Conservation (phyloP, 1,140 invertebrate genomes). For the Meloidogyne exigua region DNA sequence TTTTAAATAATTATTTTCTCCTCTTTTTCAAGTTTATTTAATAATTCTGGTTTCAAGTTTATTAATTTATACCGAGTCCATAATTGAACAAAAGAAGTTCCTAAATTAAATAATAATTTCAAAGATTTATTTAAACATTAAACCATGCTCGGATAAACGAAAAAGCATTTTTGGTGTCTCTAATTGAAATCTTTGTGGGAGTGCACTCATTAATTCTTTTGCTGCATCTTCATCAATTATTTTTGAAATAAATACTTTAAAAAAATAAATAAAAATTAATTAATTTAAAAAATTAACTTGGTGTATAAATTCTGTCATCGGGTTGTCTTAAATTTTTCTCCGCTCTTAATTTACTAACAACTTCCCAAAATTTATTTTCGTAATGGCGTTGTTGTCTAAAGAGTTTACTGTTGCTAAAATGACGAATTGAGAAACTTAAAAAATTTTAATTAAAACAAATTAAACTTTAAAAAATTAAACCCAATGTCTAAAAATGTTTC, state of each 20-base stretch:
- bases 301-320: constrained; percentile 52
- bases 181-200: constrained; percentile 57
- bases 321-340: constrained; percentile 37
- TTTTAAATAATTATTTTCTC: too few species aligned
- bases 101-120: neutral
- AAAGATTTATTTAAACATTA: constrained; percentile 36
- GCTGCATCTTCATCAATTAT: constrained; percentile 53
- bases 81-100: constrained; percentile 46
- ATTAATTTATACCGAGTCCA: constrained; percentile 43
- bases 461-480: neutral
- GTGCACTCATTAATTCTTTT: constrained; percentile 52
- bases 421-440: constrained; percentile 42
- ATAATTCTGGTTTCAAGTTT: too few species aligned
- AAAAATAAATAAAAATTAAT: neutral
- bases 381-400: constrained; percentile 51
- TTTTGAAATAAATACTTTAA: constrained; percentile 27
- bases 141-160: constrained; percentile 57
- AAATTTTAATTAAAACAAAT: neutral
- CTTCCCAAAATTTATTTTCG: constrained; percentile 46
- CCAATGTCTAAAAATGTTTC: constrained; percentile 57
- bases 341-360: constrained; percentile 33
- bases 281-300: neutral
- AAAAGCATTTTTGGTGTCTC: constrained; percentile 57
- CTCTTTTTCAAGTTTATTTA: too few species aligned
- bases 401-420: constrained; percentile 53